Conservation (phyloP, 2,113 vertebrate species). For the Oxyura jamaicensis region DNA sequence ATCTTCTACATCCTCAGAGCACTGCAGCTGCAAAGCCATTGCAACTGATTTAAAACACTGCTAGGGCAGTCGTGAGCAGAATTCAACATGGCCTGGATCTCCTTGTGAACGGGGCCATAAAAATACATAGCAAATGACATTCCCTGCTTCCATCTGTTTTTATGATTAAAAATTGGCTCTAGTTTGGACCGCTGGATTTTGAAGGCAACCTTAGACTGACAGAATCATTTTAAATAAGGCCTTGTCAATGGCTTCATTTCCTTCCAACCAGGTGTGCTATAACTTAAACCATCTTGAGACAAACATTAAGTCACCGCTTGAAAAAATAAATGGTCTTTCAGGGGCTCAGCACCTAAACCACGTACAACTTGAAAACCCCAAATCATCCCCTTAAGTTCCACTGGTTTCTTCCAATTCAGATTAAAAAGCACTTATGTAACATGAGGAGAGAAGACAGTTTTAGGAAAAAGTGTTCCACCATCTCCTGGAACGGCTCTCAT, state of each 20-base stretch:
- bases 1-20: not conserved
- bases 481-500: not conserved
- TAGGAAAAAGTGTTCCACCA: not conserved
- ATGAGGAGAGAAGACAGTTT: not conserved
- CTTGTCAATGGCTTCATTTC: not conserved
- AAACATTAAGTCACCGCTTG: not conserved
- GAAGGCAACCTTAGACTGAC: not conserved
- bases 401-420: not conserved
- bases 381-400: not conserved
- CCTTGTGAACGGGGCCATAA: not conserved
- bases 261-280: not conserved
- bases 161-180: constrained; percentile 9
- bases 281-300: not conserved
- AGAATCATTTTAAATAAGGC: not conserved
- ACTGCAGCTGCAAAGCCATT: not conserved
- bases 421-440: not conserved
- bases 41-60: not conserved
- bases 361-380: not conserved
- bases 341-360: not conserved
- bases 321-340: not conserved
- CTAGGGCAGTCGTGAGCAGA: not conserved
- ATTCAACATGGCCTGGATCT: not conserved
- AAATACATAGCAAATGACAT: not conserved
- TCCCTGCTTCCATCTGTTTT: not conserved
- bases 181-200: not conserved